Conservation (phyloP, 2,888 invertebrate genomes). For the Drosophila cracens region DNA sequence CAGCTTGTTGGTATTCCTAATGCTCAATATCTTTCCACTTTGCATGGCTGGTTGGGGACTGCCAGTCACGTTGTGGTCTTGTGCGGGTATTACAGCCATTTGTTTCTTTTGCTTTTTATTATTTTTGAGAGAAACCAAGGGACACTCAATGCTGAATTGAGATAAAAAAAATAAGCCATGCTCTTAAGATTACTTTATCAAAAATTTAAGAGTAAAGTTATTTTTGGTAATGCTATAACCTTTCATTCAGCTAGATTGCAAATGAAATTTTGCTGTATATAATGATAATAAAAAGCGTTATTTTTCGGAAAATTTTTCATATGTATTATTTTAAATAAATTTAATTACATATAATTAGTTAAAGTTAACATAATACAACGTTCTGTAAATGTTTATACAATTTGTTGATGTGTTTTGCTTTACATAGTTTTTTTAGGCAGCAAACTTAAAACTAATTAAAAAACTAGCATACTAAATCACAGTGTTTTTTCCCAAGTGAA, state of each 20-base stretch:
- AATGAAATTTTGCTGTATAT: neutral
- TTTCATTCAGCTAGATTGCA: neutral
- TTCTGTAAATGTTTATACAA: conserved; percentile 41
- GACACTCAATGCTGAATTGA: conserved; percentile 70
- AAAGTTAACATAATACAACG: conserved; percentile 71
- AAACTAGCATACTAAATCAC: conserved; percentile 83
- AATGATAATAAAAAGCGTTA: conserved; percentile 4
- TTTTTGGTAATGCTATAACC: neutral
- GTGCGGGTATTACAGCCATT: conserved; percentile 53
- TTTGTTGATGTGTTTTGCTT: conserved; percentile 34
- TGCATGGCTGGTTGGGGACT: conserved; percentile 65
- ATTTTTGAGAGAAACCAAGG: conserved; percentile 80
- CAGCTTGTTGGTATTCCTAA: conserved; percentile 71
- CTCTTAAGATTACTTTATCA: neutral
- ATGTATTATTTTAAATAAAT: conserved; percentile 72
- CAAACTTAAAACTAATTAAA: conserved; percentile 80
- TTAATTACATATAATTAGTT: conserved; percentile 76
- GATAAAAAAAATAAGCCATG: neutral
- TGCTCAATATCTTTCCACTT: conserved; percentile 79
- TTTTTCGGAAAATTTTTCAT: conserved; percentile 52
- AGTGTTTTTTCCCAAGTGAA: conserved; percentile 80
- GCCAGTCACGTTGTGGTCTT: conserved; percentile 74
- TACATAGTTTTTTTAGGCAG: conserved; percentile 41
- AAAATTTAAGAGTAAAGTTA: neutral
- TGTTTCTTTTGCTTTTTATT: conserved; percentile 67